Evolutionary conservation across 1,140 invertebrate genomes (phyloP).

Genomic region (Scaptomyza graminum): DNA sequence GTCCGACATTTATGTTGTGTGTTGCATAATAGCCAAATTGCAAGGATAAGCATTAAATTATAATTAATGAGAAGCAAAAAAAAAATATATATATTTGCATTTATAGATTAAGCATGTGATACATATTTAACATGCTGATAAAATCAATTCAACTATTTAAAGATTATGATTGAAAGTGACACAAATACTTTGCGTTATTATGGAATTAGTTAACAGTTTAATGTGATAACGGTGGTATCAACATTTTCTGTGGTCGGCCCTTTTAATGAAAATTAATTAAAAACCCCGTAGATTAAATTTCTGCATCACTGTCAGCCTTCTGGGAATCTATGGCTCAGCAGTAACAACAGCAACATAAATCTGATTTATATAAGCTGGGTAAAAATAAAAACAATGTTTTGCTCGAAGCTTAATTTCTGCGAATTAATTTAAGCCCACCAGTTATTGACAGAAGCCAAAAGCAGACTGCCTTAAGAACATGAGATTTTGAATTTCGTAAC

Average conservation of each 20-base stretch:
- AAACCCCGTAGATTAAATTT: not conserved
- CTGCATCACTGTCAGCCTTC: not conserved
- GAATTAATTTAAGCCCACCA: not conserved
- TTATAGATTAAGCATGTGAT: not conserved
- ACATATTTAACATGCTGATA: not conserved
- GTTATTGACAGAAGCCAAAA: not conserved
- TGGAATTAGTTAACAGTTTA: conserved; percentile 1
- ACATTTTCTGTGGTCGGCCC: not conserved
- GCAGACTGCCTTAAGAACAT: not conserved
- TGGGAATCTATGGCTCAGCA: not conserved
- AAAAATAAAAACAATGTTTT: too few species aligned
- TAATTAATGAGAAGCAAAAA: not conserved
- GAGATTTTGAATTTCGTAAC: not conserved
- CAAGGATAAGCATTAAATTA: not conserved
- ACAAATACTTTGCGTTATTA: not conserved
- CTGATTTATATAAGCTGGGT: not conserved
- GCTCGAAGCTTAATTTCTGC: not conserved
- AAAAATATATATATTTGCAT: too few species aligned
- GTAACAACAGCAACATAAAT: not conserved
- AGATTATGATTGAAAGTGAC: not conserved
- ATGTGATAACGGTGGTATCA: not conserved
- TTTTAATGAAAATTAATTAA: conserved; percentile 3
- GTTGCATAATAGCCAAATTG: not conserved
- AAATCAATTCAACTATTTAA: not conserved
- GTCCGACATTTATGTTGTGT: not conserved